Conservation (phyloP, 2,888 invertebrate species). For the Pollenia griseotomentosa region DNA sequence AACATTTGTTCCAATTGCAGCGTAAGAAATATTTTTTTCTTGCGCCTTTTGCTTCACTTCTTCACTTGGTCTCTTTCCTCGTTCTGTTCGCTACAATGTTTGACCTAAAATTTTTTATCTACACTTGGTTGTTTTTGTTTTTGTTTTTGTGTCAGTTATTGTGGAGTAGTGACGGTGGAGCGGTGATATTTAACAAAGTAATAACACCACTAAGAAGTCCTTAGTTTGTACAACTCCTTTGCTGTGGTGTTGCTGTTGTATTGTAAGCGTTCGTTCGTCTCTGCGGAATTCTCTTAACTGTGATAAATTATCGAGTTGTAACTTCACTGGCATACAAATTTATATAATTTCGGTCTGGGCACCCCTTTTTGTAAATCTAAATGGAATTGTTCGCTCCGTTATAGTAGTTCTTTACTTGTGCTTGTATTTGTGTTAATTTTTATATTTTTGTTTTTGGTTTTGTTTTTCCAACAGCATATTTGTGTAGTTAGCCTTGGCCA, state of each 20-base stretch:
- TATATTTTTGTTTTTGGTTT: slow-evolving; percentile 18
- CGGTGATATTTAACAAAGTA: slow-evolving; percentile 52
- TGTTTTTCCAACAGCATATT: slow-evolving; percentile 37
- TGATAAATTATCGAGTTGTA: slow-evolving; percentile 71
- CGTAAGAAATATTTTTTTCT: slow-evolving; percentile 5
- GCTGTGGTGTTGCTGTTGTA: neutral
- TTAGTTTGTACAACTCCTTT: slow-evolving; percentile 25
- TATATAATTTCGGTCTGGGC: slow-evolving; percentile 39
- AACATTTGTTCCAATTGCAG: slow-evolving; percentile 43
- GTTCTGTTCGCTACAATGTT: slow-evolving; percentile 49
- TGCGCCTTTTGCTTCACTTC: neutral
- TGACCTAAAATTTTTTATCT: slow-evolving; percentile 59
- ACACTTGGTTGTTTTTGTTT: neutral
- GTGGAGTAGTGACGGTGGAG: neutral
- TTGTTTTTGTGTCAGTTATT: slow-evolving; percentile 7
- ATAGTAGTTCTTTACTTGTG: slow-evolving; percentile 54
- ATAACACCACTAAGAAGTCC: slow-evolving; percentile 41
- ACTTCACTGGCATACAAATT: slow-evolving; percentile 67
- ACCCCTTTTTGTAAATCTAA: slow-evolving; percentile 52
- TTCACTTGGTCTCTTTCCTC: neutral
- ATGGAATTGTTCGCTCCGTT: slow-evolving; percentile 33
- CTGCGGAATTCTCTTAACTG: slow-evolving; percentile 53
- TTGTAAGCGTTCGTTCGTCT: slow-evolving; percentile 45
- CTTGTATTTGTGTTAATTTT: slow-evolving; percentile 48
- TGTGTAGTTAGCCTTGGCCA: slow-evolving; percentile 69